Base-by-base conservation (phyloP, 2,113 vertebrate species). In the Gallinago media region DNA sequence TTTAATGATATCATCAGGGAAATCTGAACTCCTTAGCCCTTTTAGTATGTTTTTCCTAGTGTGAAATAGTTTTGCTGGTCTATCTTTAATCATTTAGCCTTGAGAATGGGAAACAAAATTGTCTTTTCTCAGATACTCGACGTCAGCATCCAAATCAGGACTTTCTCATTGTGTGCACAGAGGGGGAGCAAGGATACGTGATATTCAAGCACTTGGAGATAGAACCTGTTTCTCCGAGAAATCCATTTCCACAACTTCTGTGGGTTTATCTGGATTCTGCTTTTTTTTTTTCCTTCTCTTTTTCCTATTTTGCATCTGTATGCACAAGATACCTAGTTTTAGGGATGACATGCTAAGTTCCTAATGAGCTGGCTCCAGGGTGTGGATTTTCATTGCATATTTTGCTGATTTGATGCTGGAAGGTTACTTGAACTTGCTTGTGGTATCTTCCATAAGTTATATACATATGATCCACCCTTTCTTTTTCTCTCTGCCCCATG, bases 71-170 rank as follows among this genome's bases (percentile, higher is more conserved):
- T 85, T 86, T 88, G 55, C 75, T 86, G 36, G 47, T 55, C 40
- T 74, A 5, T 56, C 61, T 71, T 89, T 95, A 94, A 89, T 75
- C 76, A 58, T 84, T 84, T 52, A 21, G 68, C 83, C 84, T 81
- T 74, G 8, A 89, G 88, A 95, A 94, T 61, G 62, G 49, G 70
- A 89, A 96, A 81, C 49, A 4, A 92, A 92, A 91, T 94, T 78
- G 78, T 67, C 72, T 95, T 92, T 94, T 75, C 76, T 78, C 85
- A 68, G 61, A 72, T 87, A 50, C 44, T 91, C 34, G 1, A 50
- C 3, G 12, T 85, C 76, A 87, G 84, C 86, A 72, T 46, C 87
- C 81, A 88, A 79, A 91, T 68, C 58, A 82, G 62, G 87, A 42
- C 42, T 62, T 79, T 89, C 58, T 92, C 87, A 58, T 4, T 61